Evolutionary conservation across 2,113 vertebrate genomes (phyloP).

Genomic region (Tragelaphus buxtoni): DNA sequence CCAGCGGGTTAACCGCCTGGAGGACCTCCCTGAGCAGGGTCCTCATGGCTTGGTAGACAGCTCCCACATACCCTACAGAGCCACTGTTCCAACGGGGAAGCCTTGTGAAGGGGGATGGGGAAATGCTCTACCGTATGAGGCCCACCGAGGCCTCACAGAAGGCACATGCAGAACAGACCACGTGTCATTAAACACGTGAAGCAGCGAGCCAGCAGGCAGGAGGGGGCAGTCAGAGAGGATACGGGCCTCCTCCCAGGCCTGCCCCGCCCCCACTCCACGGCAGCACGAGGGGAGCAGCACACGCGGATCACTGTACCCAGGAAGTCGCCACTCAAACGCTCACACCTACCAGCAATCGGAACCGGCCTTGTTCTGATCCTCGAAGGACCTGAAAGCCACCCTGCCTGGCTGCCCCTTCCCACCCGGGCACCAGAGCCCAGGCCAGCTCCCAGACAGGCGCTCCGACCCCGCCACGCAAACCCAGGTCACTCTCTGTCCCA

Average conservation of each 20-base stretch:
- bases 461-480: fast-evolving
- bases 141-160: neutral
- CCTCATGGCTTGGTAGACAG: neutral
- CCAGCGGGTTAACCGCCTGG: fast-evolving
- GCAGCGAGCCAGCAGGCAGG: neutral
- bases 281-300: neutral
- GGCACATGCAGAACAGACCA: neutral
- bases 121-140: neutral
- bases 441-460: neutral
- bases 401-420: neutral
- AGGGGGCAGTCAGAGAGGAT: neutral
- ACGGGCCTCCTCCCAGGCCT: neutral
- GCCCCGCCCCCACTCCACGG: fast-evolving
- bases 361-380: fast-evolving
- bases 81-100: neutral
- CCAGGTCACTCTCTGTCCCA: fast-evolving
- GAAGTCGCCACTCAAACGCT: neutral
- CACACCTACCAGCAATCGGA: neutral
- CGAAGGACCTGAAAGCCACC: fast-evolving
- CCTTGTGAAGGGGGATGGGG: neutral
- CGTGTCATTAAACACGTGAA: fast-evolving
- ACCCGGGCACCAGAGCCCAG: neutral
- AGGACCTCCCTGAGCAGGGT: neutral
- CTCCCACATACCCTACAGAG: neutral
- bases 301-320: neutral